Base-by-base conservation (phyloP, 2,797 vertebrate species). In the Lagocephalus sceleratus region DNA sequence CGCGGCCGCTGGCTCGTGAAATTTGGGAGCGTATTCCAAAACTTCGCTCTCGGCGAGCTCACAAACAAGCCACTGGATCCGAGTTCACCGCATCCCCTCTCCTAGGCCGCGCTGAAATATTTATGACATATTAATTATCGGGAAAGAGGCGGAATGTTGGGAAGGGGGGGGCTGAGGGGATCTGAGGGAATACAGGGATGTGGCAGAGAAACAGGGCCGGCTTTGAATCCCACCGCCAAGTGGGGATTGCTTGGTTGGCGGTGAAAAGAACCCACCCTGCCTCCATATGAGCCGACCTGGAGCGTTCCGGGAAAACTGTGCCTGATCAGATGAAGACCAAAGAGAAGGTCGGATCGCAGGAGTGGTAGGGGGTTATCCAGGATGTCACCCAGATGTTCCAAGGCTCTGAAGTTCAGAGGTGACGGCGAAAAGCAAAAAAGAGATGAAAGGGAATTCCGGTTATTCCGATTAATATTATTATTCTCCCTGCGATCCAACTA, bases 81-180 rank as follows among this genome's bases (percentile, higher is more conserved):
- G 42, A 68, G 72, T 50, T 12, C 2, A 52, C 53, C 51, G 51
- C 10, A 68, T 59, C 59, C 50, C 23, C n/a, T 50, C 20, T 35
- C 38, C 29, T 38, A 57, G 15, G 59, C 44, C 46, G 47, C 52
- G 58, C 61, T 81, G 51, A 76, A 79, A 78, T 75, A 74, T 81
- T 73, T 61, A 83, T 49, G 57, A 58, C 43, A 45, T 71, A 63
- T 79, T 84, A 79, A 81, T 84, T 79, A 77, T 19, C 3, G 51
- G 17, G 47, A 73, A 66, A 73, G 51, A 57, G 52, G 58, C 54
- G 54, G 57, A 50, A 58, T 29, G 55, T 2, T 1, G 38, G 44
- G 35, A 25, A 41, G 17, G 14, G 45, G 44, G 69, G 63, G 48
- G 57, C 16, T 3, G 64, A 74, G 55, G 57, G 70, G 60, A 77